Evolutionary conservation across 2,888 invertebrate genomes (phyloP).

Genomic region (Drosophila subquinaria): DNA sequence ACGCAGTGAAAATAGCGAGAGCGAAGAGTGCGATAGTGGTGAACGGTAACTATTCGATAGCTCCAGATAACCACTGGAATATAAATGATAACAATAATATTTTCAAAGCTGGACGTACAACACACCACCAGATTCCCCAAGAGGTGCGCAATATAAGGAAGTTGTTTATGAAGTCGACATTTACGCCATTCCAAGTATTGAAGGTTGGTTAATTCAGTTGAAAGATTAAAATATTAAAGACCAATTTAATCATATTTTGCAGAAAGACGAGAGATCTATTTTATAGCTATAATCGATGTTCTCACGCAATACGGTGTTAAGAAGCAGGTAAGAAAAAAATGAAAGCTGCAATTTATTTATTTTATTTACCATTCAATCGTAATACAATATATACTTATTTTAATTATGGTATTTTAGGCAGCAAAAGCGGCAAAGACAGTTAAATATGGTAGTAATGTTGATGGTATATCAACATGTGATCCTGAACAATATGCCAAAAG

Average conservation of each 20-base stretch:
- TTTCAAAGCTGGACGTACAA: constrained; percentile 88
- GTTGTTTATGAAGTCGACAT: constrained; percentile 98
- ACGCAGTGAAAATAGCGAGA: constrained; percentile 87
- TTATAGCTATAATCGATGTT: constrained; percentile 99
- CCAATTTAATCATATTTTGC: constrained; percentile 82
- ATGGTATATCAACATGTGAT: constrained; percentile 99
- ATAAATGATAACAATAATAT: background rate
- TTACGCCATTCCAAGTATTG: constrained; percentile 97
- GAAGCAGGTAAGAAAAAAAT: constrained; percentile 93
- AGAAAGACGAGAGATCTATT: constrained; percentile 96
- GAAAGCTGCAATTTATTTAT: background rate
- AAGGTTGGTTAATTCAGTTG: constrained; percentile 87
- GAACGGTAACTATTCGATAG: constrained; percentile 83
- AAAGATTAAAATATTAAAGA: background rate
- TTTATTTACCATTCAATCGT: constrained; percentile 5
- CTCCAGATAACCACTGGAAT: background rate
- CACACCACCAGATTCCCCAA: constrained; percentile 98
- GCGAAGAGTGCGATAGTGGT: constrained; percentile 89
- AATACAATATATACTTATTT: background rate
- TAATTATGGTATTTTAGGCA: constrained; percentile 87
- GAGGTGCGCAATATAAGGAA: constrained; percentile 93
- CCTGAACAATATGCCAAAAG: constrained; percentile 99
- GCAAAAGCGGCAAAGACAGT: constrained; percentile 99
- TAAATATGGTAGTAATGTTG: constrained; percentile 99
- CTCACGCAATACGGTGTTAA: constrained; percentile 99